Base-by-base conservation (phyloP, 1,140 invertebrate species). In the Pseudomyrmex cubaensis region DNA sequence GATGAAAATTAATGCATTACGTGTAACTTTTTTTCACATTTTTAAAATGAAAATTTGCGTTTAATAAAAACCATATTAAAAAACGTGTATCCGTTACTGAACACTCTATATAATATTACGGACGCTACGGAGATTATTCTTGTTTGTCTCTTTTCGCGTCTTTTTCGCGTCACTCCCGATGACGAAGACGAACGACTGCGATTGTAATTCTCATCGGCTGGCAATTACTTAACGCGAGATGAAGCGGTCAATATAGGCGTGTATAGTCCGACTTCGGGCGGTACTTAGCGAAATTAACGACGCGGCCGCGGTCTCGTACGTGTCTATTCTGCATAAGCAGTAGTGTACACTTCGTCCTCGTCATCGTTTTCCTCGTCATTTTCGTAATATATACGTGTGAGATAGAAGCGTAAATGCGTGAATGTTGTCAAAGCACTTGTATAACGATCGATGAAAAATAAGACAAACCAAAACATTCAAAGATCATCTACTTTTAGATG, bases 141-240 rank as follows among this genome's bases (percentile, higher is more conserved):
- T 54, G 56, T 77, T 52, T 15, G 9, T 70, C 50, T 76, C 74
- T 76, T 35, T 70, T 44, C 46, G 35, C 48, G 35, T 70, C 25
- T 78, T 54, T 13, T 35, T 57, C 70, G 62, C 85, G 83, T 87
- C 83, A 85, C 54, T n/a, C 50, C 52, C 22, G 76, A 76, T 75
- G 82, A 88, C 85, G 75, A 88, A 84, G 87, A 87, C 75, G 69
- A 73, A 87, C 72, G 85, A 72, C 85, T 75, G 56, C 72, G 76
- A 76, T 78, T 87, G 82, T 87, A 88, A 88, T 88, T 85, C 83
- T 64, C 76, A 85, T 87, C 77, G 85, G 57, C 75, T 87, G 17
- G 83, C 86, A 87, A 87, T 87, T 87, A 87, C 85, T 87, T 86
- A 80, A 72, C 69, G 74, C 63, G 82, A 87, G 83, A 87, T 87